These are phyloP conservation scores for Cepaea nemoralis DNA, from an alignment of 1,140 invertebrate species.

Conservation along the genomic window DNA sequence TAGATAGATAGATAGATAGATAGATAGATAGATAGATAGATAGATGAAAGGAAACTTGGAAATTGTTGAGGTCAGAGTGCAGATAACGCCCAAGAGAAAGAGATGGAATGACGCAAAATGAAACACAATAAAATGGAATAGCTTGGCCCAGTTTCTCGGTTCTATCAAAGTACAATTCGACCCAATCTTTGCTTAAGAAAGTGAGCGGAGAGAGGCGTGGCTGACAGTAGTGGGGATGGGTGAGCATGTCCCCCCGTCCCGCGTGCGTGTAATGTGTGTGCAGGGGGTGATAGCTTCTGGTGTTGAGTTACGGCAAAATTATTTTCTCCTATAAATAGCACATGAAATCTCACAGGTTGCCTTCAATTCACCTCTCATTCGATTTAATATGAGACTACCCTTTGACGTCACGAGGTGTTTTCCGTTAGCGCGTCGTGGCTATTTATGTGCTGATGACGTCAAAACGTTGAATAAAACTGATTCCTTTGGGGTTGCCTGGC, in stretches of 20 bases:
- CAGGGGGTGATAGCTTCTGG: neutral
- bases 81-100: neutral
- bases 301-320: too few species aligned
- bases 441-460: neutral
- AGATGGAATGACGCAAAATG: neutral
- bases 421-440: neutral
- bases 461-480: neutral
- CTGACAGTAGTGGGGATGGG: neutral
- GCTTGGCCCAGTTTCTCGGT: neutral
- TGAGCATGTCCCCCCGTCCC: neutral
- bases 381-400: conserved; percentile 7
- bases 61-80: neutral
- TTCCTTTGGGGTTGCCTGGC: neutral
- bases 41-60: neutral
- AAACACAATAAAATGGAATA: neutral
- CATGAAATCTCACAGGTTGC: too few species aligned
- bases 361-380: neutral
- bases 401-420: conserved; percentile 6
- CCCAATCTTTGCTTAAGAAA: neutral
- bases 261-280: neutral
- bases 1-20: too few species aligned
- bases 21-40: too few species aligned
- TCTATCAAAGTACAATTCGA: neutral
- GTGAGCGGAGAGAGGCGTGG: neutral
- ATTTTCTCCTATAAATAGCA: too few species aligned